A percentile compares a stretch with the other conserved stretches of the same genome.
phyloP scores from a whole-genome alignment of 2,888 invertebrate species.

The Tethea ocularis region DNA sequence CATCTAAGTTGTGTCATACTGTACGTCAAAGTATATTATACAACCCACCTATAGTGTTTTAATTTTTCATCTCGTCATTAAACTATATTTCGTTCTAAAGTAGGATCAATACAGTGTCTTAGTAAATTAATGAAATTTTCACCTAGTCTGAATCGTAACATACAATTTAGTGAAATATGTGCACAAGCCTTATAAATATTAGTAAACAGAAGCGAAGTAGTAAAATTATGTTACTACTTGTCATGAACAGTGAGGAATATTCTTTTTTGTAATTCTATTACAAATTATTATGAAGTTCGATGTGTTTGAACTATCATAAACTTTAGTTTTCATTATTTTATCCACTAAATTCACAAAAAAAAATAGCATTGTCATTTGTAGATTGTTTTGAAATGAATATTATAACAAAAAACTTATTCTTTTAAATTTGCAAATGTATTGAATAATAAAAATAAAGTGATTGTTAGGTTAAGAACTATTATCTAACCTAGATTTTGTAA shows the following conservation, averaged over 20 bases:
- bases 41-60: too few species aligned
- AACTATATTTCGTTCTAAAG: conserved; percentile 25
- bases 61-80: conserved; percentile 24
- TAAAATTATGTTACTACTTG: background rate
- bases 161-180: conserved; percentile 24
- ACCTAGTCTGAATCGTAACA: conserved; percentile 27
- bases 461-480: background rate
- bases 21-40: too few species aligned
- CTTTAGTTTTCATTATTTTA: background rate
- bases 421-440: background rate
- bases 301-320: background rate
- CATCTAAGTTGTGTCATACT: too few species aligned
- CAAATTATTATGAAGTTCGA: background rate
- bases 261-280: background rate
- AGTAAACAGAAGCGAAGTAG: conserved; percentile 22
- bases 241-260: background rate
- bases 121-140: conserved; percentile 24
- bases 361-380: background rate
- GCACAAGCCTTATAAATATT: conserved; percentile 41
- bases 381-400: background rate
- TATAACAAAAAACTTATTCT: background rate
- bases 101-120: conserved; percentile 41
- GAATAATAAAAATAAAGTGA: background rate
- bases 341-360: background rate
- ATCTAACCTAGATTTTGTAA: too few species aligned